A percentile compares a stretch with the other conserved stretches of the same genome.
Conservation (phyloP, 1,140 invertebrate species). For the Drosophila kikkawai region DNA sequence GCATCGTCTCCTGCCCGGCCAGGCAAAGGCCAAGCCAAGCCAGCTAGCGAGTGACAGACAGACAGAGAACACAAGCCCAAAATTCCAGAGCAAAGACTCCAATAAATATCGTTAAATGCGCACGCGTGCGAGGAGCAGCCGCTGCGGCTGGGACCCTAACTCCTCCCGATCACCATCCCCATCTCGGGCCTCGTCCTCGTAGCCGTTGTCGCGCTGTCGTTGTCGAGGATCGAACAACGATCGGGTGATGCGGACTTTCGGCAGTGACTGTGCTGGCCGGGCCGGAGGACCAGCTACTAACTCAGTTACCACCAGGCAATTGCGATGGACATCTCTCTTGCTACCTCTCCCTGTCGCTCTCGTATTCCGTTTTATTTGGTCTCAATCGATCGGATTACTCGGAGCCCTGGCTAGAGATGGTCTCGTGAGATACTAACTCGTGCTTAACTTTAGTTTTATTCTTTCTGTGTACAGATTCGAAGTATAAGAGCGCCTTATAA, state of each 20-base stretch:
- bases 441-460: background rate
- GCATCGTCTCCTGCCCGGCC: constrained; percentile 22
- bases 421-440: constrained; percentile 9
- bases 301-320: constrained; percentile 76
- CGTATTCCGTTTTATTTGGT: constrained; percentile 25
- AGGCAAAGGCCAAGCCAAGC: constrained; percentile 21
- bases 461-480: too few species aligned
- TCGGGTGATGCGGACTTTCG: constrained; percentile 23
- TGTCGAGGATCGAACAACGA: constrained; percentile 27
- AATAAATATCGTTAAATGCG: constrained; percentile 84
- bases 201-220: constrained; percentile 41
- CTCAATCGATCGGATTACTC: constrained; percentile 43
- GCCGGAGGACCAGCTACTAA: constrained; percentile 70
- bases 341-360: constrained; percentile 9
- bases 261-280: constrained; percentile 7
- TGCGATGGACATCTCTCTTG: constrained; percentile 76
- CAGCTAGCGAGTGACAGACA: constrained; percentile 71
- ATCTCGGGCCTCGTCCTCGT: constrained; percentile 14
- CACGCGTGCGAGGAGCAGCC: constrained; percentile 75
- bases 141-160: constrained; percentile 10
- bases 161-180: constrained; percentile 31
- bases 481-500: too few species aligned
- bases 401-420: constrained; percentile 7
- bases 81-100: constrained; percentile 79
- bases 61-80: constrained; percentile 80